Evolutionary conservation across 2,888 invertebrate species (phyloP), one percentile per base, ranked within the genome.

Genomic region (Pollenia angustigena): DNA sequence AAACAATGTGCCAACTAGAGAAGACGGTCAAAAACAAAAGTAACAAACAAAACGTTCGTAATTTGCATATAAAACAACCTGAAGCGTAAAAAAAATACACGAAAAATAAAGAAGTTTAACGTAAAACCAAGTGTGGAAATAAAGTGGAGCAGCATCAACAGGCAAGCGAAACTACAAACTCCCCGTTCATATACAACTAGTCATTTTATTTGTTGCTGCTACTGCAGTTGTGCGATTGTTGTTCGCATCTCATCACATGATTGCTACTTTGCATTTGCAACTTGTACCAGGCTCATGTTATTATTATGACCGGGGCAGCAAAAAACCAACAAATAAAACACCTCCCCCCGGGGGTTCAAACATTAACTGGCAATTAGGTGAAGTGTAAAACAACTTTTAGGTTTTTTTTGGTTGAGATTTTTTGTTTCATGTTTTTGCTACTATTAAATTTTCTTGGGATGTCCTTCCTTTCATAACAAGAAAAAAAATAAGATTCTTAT

Each of bases 361-460:
- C 93, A 91, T 91, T 91, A 91, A 90, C 90, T 90, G 92, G 92
- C 93, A 93, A 93, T 93, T 93, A 93, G 93, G 92, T 91, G 91
- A 91, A 92, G 92, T 93, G 93, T 93, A 93, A 91, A 87, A 84
- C 84, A 87, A 84, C 91, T 90, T 90, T 89, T 81, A 58, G 50
- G 42, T 76, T 75, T 64, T 58, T 72, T 48, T 66, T n/a, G 68
- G 2, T 0, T 1, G 32, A 56, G 58, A 23, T 58, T 81, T 64
- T 71, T 76, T 62, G 11, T 72, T 64, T 54, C 54, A 64, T 72
- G 56, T 81, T 74, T 66, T 74, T 68, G 79, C 79, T 75, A 81
- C 75, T 72, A 82, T 42, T 50, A 76, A 83, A 76, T 71, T 76
- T 82, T 74, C 60, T 74, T 75, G 76, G 83, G 86, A 83, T 86